Percentiles rank a stretch among this genome's conserved stretches.
phyloP scores from a whole-genome alignment of 2,113 vertebrate species.

The Ondatra zibethicus region DNA sequence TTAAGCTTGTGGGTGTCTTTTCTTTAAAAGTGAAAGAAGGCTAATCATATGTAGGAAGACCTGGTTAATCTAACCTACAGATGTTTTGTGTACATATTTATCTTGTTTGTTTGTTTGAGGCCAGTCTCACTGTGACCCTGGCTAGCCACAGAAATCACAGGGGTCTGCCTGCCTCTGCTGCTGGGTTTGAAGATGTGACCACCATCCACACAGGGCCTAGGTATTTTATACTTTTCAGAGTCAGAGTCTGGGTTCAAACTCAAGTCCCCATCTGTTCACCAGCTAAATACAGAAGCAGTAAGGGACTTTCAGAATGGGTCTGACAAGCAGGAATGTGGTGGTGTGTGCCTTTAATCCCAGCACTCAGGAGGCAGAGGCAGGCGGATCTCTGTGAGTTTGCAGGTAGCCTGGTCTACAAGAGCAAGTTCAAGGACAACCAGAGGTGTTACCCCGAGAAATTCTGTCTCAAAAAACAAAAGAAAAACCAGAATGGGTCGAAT shows the following conservation, averaged over 20 bases:
- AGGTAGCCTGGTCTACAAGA: not conserved
- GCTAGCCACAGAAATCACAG: not conserved
- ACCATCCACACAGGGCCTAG: not conserved
- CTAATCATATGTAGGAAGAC: not conserved
- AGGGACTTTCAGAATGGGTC: too few species aligned
- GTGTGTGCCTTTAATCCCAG: too few species aligned
- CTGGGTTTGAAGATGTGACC: not conserved
- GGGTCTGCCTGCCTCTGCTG: not conserved
- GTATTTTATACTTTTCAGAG: not conserved
- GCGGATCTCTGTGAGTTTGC: too few species aligned
- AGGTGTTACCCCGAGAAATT: not conserved
- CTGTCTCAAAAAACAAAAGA: not conserved
- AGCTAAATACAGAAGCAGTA: not conserved
- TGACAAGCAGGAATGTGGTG: too few species aligned
- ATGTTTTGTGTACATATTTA: not conserved
- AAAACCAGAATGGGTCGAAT: too few species aligned
- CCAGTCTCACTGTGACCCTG: not conserved
- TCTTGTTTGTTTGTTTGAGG: too few species aligned
- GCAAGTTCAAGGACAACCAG: not conserved
- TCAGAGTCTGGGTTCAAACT: not conserved
- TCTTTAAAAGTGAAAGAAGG: not conserved
- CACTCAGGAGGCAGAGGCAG: too few species aligned
- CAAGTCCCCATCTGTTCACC: not conserved
- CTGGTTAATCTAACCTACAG: not conserved
- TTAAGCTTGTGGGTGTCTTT: not conserved